Conservation (phyloP, 1,140 invertebrate species). For the Drosophila nikananu region DNA sequence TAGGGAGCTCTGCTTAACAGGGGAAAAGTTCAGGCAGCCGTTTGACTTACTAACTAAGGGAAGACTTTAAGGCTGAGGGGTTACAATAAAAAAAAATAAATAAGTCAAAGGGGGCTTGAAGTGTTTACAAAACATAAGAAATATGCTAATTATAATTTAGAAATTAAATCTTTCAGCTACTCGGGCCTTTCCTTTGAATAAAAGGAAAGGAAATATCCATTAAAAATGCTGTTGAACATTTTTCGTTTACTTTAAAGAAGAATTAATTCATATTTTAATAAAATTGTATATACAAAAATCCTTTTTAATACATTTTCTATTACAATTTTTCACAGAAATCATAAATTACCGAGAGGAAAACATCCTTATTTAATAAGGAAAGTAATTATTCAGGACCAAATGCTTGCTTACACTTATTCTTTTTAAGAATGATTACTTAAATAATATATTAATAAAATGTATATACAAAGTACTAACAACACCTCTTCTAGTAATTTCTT, state of each 20-base stretch:
- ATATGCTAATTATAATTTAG: neutral
- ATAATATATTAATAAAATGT: neutral
- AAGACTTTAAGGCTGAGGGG: slow-evolving; percentile 9
- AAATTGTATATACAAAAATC: neutral
- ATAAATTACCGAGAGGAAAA: too few species aligned
- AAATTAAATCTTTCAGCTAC: neutral
- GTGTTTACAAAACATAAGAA: neutral
- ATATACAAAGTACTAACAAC: neutral
- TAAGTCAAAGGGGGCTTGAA: neutral
- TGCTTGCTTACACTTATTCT: rapidly evolving
- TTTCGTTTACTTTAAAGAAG: too few species aligned
- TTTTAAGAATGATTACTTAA: neutral
- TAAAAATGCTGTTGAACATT: neutral
- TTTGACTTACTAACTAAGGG: slow-evolving; percentile 27
- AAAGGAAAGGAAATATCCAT: neutral
- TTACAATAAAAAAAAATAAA: neutral
- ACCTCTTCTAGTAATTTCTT: neutral
- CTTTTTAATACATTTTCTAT: too few species aligned
- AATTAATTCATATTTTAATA: neutral
- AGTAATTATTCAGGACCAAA: neutral
- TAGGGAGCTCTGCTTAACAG: slow-evolving; percentile 30
- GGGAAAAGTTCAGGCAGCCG: slow-evolving; percentile 11
- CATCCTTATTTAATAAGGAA: neutral
- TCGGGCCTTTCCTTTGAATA: neutral
- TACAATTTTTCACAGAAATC: too few species aligned